Base-by-base conservation (phyloP, 2,888 invertebrate genomes). In the Euclidia mi region DNA sequence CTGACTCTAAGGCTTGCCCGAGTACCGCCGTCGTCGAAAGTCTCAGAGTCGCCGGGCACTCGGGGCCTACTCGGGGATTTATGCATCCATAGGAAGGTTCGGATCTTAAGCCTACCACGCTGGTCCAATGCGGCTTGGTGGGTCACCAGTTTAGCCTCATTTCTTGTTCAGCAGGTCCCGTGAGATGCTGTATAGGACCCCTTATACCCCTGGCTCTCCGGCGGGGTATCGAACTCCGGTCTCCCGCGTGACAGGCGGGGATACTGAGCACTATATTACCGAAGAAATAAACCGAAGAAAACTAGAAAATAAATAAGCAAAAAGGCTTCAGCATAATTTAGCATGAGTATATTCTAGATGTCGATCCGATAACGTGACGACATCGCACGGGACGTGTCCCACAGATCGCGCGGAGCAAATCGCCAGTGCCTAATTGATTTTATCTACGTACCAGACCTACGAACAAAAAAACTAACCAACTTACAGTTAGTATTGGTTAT, bases 231-330 rank as follows among this genome's bases (percentile, higher is more conserved):
- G 94, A 95, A 95, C 94, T 94, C 94, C 93, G 94, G 94, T 94
- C 94, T 95, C 94, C 94, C 94, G 94, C 94, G 94, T 94, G 94
- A 94, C 94, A 95, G 94, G 94, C 94, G 94, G 94, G 94, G 94
- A 94, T 94, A 94, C 94, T 94, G 63, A 94, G 94, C 94, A 94
- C 94, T 95, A 94, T 94, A 94, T 94, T 94, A 94, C 94, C 94
- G 93, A 92, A 89, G 92, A 93, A 75, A n/a, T n/a, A n/a, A n/a
- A n/a, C n/a, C n/a, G n/a, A n/a, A n/a, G n/a, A n/a, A n/a, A 25
- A 3, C 7, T 25, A 25, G 6, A 25, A 17, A 31, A 11, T 14
- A 28, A 47, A 12, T 28, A 44, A 14, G 31, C 3, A 42, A 62
- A 51, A 38, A 35, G n/a, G n/a, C 42, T 45, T 28, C 71, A 74